A percentile compares a stretch with the other conserved stretches of the same genome.
phyloP scores from a whole-genome alignment of 35 echinoderm and acorn worm genomes.

The Ophiothrix spiculata region DNA sequence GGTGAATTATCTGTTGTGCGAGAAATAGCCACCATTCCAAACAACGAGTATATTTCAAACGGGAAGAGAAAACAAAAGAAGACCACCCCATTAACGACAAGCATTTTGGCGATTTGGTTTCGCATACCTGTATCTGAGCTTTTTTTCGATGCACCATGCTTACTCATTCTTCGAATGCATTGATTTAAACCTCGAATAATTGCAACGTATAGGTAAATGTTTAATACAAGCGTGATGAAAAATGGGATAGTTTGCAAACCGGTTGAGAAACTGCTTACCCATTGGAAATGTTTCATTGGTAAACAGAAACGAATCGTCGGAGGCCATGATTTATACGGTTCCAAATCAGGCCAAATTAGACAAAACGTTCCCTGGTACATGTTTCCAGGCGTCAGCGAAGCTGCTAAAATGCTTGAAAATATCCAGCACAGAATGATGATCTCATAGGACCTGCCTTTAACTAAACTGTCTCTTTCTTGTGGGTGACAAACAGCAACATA shows the following conservation, averaged over 20 bases:
- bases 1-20: not conserved
- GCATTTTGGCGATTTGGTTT: slow-evolving; percentile 30
- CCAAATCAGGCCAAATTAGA: not conserved
- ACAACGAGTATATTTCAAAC: not conserved
- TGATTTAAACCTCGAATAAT: slow-evolving; percentile 33
- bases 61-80: slow-evolving; percentile 52
- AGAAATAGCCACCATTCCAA: not conserved
- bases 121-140: not conserved
- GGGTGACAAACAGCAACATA: slow-evolving; percentile 65
- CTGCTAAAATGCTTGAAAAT: not conserved
- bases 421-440: slow-evolving; percentile 20
- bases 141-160: not conserved
- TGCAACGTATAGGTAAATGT: slow-evolving; percentile 16
- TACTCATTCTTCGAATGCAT: not conserved
- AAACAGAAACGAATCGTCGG: not conserved
- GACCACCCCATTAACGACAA: slow-evolving; percentile 35
- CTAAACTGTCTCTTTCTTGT: not conserved
- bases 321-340: not conserved
- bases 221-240: slow-evolving; percentile 25
- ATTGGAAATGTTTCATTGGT: not conserved
- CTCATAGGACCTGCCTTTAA: not conserved
- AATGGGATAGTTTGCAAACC: slow-evolving; percentile 38
- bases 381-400: not conserved
- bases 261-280: not conserved
- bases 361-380: not conserved